Conservation (phyloP, 2,797 vertebrate species). For the Sebastes iracundus region DNA sequence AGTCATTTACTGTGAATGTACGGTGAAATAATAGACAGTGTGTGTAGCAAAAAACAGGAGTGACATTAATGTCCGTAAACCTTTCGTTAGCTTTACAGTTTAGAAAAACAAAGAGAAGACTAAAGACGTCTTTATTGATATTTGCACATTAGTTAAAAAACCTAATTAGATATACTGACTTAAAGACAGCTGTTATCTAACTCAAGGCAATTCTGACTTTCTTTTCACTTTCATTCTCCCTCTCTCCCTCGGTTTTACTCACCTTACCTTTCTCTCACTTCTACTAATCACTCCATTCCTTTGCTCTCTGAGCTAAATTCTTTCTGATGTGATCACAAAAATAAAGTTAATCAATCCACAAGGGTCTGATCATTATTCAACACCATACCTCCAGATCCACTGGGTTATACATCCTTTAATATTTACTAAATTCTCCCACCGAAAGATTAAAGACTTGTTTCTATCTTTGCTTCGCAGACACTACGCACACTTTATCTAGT, state of each 20-base stretch:
- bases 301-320: not conserved
- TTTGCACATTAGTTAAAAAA: too few relatives aligned
- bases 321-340: slow-evolving; percentile 5
- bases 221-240: not conserved
- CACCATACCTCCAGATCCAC: not conserved
- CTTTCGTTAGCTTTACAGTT: too few relatives aligned
- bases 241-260: not conserved
- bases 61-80: too few relatives aligned
- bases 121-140: too few relatives aligned
- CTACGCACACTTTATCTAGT: not conserved
- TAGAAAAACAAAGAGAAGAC: too few relatives aligned
- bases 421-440: not conserved
- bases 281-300: not conserved
- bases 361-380: not conserved
- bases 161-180: too few relatives aligned
- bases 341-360: not conserved
- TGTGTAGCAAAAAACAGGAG: too few relatives aligned
- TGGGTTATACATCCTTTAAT: not conserved
- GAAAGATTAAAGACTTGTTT: not conserved
- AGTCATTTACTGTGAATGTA: too few relatives aligned
- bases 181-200: not conserved
- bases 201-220: slow-evolving; percentile 6
- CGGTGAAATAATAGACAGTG: too few relatives aligned
- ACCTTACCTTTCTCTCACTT: not conserved
- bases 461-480: not conserved